These are phyloP conservation scores for Drymodes brunneopygia DNA, from an alignment of 2,113 vertebrate genomes.

Conservation along the genomic window DNA sequence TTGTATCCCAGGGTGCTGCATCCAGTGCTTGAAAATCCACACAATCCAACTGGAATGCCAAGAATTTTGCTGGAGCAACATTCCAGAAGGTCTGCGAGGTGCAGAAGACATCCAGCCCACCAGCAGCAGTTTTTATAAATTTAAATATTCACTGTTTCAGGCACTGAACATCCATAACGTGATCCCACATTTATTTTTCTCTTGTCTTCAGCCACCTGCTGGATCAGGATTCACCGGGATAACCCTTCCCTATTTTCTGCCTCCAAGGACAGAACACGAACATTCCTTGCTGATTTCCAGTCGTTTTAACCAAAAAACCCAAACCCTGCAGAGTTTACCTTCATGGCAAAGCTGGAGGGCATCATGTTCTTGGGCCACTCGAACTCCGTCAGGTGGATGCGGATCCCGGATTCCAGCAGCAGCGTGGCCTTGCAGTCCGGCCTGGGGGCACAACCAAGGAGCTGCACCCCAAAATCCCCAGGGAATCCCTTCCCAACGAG, in stretches of 20 bases:
- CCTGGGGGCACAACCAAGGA: constrained; percentile 57
- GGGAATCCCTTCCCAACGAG: not conserved
- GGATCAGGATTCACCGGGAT: not conserved
- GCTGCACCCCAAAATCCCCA: not conserved
- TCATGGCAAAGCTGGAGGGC: constrained; percentile 98
- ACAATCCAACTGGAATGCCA: not conserved
- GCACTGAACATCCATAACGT: fast-evolving
- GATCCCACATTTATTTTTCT: not conserved
- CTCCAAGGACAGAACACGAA: fast-evolving
- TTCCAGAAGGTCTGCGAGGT: not conserved
- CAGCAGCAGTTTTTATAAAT: not conserved
- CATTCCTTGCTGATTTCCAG: fast-evolving
- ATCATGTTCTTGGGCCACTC: constrained; percentile 99
- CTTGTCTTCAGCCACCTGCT: fast-evolving
- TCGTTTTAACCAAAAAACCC: too few species aligned
- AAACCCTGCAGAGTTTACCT: constrained; percentile 70
- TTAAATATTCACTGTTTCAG: not conserved
- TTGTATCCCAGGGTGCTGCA: not conserved
- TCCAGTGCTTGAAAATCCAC: not conserved
- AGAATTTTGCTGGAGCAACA: not conserved
- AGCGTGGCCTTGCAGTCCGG: constrained; percentile 91
- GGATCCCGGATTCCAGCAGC: constrained; percentile 91
- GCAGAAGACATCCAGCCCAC: not conserved
- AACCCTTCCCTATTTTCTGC: not conserved
- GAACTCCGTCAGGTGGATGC: constrained; percentile 94